A percentile compares a stretch with the other conserved stretches of the same genome.
Evolutionary conservation across 1,140 invertebrate genomes (phyloP).

Genomic region (Sitodiplosis mosellana): DNA sequence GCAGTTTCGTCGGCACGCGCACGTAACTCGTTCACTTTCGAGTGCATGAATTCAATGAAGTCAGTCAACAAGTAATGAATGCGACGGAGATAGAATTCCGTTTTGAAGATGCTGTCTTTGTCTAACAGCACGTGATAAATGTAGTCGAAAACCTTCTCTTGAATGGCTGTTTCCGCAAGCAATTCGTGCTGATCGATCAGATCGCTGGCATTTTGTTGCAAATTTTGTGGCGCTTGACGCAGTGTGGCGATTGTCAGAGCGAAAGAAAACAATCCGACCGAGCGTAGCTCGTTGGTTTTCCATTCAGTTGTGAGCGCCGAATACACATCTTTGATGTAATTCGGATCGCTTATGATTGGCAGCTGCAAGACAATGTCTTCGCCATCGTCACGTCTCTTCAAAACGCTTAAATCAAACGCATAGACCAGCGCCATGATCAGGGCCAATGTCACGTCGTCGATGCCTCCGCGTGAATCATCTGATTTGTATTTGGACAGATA

Average conservation of each 20-base stretch:
- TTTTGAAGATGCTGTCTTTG: constrained; percentile 40
- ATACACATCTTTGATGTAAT: constrained; percentile 40
- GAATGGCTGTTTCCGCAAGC: constrained; percentile 54
- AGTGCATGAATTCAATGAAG: constrained; percentile 82
- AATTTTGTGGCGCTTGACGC: constrained; percentile 25
- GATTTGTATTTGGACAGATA: constrained; percentile 27
- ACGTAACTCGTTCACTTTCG: constrained; percentile 57
- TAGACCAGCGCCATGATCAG: constrained; percentile 70
- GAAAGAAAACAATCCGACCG: constrained; percentile 58
- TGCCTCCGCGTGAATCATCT: constrained; percentile 31
- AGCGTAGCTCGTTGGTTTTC: constrained; percentile 45
- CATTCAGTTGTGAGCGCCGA: constrained; percentile 31
- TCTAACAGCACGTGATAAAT: constrained; percentile 50
- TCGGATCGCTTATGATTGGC: constrained; percentile 49
- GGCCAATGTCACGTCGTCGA: constrained; percentile 59
- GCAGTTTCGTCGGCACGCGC: constrained; percentile 78
- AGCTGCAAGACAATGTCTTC: constrained; percentile 50
- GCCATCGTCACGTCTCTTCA: constrained; percentile 41
- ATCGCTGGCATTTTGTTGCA: constrained; percentile 9
- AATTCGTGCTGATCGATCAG: constrained; percentile 56
- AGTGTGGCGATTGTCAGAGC: constrained; percentile 63
- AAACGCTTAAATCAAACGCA: constrained; percentile 63
- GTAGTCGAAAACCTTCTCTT: constrained; percentile 65
- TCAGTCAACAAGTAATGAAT: constrained; percentile 78
- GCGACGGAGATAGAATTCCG: constrained; percentile 56